These are phyloP conservation scores for Amblyornis subalaris DNA, from an alignment of 2,113 vertebrate species.

Conservation along the genomic window DNA sequence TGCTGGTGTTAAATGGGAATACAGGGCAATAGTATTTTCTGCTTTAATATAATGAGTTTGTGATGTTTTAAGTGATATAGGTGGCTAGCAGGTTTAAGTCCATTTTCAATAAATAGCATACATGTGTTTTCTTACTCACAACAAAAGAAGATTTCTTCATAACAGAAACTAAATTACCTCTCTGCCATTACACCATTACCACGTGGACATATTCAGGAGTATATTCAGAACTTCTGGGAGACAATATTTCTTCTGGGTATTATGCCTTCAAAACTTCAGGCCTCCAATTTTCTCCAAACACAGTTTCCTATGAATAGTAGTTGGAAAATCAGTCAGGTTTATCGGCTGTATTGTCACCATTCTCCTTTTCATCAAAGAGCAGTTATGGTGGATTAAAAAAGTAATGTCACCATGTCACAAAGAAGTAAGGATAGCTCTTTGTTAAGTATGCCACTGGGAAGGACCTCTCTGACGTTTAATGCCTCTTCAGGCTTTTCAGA, in stretches of 20 bases:
- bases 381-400: slow-evolving; percentile 39
- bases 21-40: neutral
- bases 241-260: neutral
- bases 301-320: neutral
- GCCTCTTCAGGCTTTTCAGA: slow-evolving; percentile 45
- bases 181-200: neutral
- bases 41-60: neutral
- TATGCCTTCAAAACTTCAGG: neutral
- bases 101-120: neutral
- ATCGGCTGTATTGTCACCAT: neutral
- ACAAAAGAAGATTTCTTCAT: neutral
- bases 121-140: neutral
- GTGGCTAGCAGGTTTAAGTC: neutral
- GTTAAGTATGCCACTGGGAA: neutral
- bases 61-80: neutral
- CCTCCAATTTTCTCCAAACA: neutral
- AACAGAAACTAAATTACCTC: neutral
- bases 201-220: neutral
- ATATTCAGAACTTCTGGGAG: neutral
- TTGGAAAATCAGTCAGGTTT: neutral
- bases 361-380: slow-evolving; percentile 38
- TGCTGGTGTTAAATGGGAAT: neutral
- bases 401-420: slow-evolving; percentile 14
- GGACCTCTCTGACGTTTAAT: slow-evolving; percentile 4
- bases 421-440: slow-evolving; percentile 27